Base-by-base conservation (phyloP, 1,140 invertebrate species). In the Anastatus disparis region DNA sequence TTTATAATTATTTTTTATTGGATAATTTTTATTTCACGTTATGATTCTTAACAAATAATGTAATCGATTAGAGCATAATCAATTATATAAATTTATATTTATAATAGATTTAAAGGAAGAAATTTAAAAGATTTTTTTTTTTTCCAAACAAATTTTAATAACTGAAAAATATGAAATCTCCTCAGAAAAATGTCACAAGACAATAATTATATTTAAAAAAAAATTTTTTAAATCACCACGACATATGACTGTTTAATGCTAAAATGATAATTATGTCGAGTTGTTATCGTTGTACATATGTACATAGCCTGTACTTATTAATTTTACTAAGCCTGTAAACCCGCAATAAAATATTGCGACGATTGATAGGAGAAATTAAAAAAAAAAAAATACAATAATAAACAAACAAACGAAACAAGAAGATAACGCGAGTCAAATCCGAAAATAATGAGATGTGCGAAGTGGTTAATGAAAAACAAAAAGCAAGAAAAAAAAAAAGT, bases 231-330 rank as follows among this genome's bases (percentile, higher is more conserved):
- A 55, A 70, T 71, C 69, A 71, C 55, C 44, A 61, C 61, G 56
- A 67, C 62, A 75, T 65, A 71, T 70, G 67, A 74, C 70, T 76
- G 26, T 72, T 73, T 74, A 74, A 75, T 64, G 73, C 77, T 77
- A 75, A 77, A 79, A 78, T 76, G 72, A 76, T 76, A 78, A 78
- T 74, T 62, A 74, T 75, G 53, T 70, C 55, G 66, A 76, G 69
- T 81, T 77, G 75, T 82, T 82, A 81, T 82, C 79, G 76, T 81
- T 86, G 85, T 86, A 85, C 82, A 86, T 86, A 85, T 86, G 85
- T 86, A 86, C 77, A 86, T 86, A 86, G 78, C 79, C 79, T 79
- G 84, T 86, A 86, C 84, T 85, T 86, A 85, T 84, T 85, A 85
- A 84, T 81, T 82, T 81, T 77, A 76, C 76, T 84, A 84, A 84